Percentiles rank a stretch among this genome's conserved stretches.
phyloP scores from a whole-genome alignment of 2,113 vertebrate genomes.

The Aleadryas rufinucha region DNA sequence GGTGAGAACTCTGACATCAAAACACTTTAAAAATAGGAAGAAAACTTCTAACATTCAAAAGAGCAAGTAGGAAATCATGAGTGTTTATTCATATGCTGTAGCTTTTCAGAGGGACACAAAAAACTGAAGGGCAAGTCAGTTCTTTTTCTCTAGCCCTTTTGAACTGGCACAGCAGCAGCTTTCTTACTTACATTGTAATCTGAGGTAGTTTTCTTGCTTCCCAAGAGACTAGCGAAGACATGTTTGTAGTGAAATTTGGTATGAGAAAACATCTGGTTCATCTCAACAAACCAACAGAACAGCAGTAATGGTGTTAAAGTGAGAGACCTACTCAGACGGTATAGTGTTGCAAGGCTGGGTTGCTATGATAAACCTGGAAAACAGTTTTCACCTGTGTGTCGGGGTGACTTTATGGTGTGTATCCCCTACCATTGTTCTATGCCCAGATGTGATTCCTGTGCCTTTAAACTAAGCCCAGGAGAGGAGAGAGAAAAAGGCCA shows the following conservation, averaged over 20 bases:
- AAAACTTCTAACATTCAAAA: neutral
- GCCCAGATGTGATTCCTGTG: no score
- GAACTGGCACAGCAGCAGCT: neutral
- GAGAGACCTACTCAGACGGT: neutral
- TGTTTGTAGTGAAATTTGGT: neutral
- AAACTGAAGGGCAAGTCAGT: neutral
- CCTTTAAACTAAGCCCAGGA: no score
- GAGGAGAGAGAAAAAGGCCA: no score
- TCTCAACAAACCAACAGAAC: neutral
- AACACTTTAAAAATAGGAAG: neutral
- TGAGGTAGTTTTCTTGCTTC: neutral
- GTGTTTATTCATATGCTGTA: neutral
- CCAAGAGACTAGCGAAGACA: neutral
- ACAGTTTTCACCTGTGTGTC: neutral
- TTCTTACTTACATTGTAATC: neutral
- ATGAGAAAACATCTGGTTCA: neutral
- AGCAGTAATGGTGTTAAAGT: neutral
- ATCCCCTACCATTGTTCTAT: no score
- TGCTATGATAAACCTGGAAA: neutral
- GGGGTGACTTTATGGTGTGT: no score
- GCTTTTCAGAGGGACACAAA: neutral
- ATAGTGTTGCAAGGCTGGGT: accelerated
- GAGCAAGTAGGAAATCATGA: neutral
- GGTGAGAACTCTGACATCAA: neutral
- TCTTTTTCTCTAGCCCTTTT: neutral